A percentile compares a stretch with the other conserved stretches of the same genome.
Evolutionary conservation across 2,888 invertebrate species (phyloP).

Genomic region (Lycophotia porphyrea): DNA sequence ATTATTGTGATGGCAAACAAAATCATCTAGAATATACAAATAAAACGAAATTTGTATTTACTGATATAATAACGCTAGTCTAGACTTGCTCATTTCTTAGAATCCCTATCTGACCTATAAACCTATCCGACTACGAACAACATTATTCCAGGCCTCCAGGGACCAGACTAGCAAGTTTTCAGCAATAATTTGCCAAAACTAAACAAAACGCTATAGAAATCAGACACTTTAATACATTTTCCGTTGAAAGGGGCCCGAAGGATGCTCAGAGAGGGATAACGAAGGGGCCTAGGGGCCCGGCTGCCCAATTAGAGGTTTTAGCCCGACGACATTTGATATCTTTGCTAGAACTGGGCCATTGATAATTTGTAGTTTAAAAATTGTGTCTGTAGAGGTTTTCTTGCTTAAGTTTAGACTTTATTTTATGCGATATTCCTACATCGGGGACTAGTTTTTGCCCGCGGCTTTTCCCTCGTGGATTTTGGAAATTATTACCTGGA

Average conservation of each 20-base stretch:
- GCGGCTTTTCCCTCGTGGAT: background rate
- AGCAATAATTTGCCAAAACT: conserved; percentile 26
- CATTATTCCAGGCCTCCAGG: background rate
- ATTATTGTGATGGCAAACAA: background rate
- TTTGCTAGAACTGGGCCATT: conserved; percentile 14
- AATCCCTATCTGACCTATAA: background rate
- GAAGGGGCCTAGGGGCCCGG: conserved; percentile 34
- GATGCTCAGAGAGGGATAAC: conserved; percentile 49
- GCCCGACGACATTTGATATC: conserved; percentile 48
- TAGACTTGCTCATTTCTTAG: background rate
- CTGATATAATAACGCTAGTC: background rate
- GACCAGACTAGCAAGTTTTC: conserved; percentile 9
- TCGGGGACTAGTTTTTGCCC: background rate
- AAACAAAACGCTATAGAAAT: conserved; percentile 40
- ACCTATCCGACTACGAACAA: background rate
- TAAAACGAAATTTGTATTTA: background rate
- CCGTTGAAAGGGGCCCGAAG: background rate
- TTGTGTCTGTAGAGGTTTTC: background rate
- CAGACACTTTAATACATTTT: conserved; percentile 43
- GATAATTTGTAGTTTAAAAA: conserved; percentile 8
- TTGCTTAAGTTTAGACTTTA: background rate
- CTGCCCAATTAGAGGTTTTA: conserved; percentile 53
- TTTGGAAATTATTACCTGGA: background rate
- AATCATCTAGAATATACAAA: background rate
- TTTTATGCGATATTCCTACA: background rate